A percentile compares a stretch with the other conserved stretches of the same genome.
phyloP scores from a whole-genome alignment of 2,888 invertebrate genomes.

The Steromphala cineraria region DNA sequence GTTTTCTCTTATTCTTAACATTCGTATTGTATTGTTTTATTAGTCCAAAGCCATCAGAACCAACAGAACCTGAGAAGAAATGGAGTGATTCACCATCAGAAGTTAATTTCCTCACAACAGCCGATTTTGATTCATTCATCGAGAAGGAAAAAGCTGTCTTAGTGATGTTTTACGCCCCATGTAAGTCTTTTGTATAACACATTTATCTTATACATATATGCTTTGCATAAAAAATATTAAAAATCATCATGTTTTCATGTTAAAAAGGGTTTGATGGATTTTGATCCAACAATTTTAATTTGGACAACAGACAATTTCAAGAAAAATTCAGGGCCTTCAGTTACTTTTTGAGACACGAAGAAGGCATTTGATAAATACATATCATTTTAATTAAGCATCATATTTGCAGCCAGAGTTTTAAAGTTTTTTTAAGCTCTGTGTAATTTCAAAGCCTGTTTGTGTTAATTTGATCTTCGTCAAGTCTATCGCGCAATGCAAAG shows the following conservation, averaged over 20 bases:
- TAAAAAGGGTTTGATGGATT: not conserved
- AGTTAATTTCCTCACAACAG: slow-evolving; percentile 85
- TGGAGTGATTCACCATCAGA: slow-evolving; percentile 86
- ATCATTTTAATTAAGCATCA: too few relatives aligned
- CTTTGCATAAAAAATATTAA: not conserved
- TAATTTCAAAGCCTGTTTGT: too few relatives aligned
- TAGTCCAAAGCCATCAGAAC: slow-evolving; percentile 81
- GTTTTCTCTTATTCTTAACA: not conserved
- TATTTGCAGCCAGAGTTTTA: too few relatives aligned
- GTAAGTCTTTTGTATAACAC: slow-evolving; percentile 59
- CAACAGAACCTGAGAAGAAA: slow-evolving; percentile 85
- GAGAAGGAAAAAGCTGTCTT: slow-evolving; percentile 77
- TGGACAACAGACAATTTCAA: too few relatives aligned
- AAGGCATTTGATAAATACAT: too few relatives aligned
- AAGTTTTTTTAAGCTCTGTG: too few relatives aligned
- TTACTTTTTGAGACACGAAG: too few relatives aligned
- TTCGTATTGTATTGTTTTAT: not conserved
- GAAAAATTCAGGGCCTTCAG: too few relatives aligned
- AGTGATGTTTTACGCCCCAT: slow-evolving; percentile 76
- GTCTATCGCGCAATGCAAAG: too few relatives aligned
- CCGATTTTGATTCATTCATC: slow-evolving; percentile 83
- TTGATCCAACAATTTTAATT: too few relatives aligned
- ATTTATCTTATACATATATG: not conserved
- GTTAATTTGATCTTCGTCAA: too few relatives aligned
- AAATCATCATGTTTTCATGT: not conserved